Conservation (phyloP, 1,140 invertebrate genomes). For the Drosophila rhopaloa region DNA sequence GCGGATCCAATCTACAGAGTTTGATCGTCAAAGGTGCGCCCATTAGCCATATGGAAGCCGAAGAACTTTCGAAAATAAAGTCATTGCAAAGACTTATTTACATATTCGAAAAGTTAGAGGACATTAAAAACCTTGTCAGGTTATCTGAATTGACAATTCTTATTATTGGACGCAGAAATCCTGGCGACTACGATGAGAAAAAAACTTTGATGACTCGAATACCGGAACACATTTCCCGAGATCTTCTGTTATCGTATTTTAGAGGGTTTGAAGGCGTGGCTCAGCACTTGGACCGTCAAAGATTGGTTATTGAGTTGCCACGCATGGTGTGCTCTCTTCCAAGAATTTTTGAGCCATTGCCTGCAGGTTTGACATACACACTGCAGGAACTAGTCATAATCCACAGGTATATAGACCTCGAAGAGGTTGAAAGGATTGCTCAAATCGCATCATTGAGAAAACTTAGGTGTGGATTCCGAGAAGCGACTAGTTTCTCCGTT, state of each 20-base stretch:
- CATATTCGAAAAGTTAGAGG: background rate
- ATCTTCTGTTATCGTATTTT: background rate
- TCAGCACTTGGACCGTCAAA: conserved; percentile 2
- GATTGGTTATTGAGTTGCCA: conserved; percentile 6
- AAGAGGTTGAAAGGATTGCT: background rate
- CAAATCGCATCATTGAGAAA: background rate
- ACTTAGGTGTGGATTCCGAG: conserved; percentile 1
- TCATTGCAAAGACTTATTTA: background rate
- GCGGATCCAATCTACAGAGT: background rate
- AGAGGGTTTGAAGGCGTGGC: background rate
- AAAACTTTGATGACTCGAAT: conserved; percentile 1
- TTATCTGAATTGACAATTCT: background rate
- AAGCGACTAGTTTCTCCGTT: background rate
- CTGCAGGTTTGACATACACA: background rate
- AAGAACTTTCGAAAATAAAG: conserved; percentile 1
- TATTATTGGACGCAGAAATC: background rate
- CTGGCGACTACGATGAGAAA: background rate
- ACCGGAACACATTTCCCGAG: background rate
- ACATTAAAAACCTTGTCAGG: background rate
- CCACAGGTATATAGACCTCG: background rate
- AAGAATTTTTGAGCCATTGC: background rate
- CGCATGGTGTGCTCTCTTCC: background rate
- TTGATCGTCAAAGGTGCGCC: conserved; percentile 2
- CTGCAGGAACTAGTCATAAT: conserved; percentile 1
- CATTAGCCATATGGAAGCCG: background rate